Base-by-base conservation (phyloP, 2,797 vertebrate species). In the Anomalospiza imberbis region DNA sequence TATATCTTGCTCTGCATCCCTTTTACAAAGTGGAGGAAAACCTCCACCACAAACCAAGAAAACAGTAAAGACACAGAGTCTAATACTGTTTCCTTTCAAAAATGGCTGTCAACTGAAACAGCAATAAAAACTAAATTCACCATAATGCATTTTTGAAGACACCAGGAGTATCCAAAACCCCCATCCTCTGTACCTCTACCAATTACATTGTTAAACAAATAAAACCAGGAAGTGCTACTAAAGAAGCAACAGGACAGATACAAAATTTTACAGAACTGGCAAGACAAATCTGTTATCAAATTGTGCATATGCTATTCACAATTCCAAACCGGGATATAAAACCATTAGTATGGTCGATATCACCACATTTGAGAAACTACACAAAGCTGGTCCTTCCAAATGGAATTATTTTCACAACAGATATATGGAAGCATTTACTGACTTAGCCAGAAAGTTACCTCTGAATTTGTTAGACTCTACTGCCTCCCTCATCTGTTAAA, bases 241-340 rank as follows among this genome's bases (percentile, higher is more conserved):
- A 73, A 91, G 65, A 83, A 88, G 87, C 28, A 4, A 88, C 6
- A 80, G n/a, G 60, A 75, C 70, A 78, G 75, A 81, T 62, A 76
- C 3, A 47, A 63, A 47, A 74, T 44, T 63, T 74, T 67, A 84
- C 71, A 91, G 74, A 95, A 95, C 85, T 92, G 92, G 88, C 92
- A 94, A 96, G 81, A 89, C 81, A 94, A 92, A 94, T 87, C 85
- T 71, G 36, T n/a, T 60, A 63, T 7, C 45, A 78, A 87, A 75
- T 10, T 31, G n/a, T 60, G 42, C 73, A 85, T 60, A 44, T 4
- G 6, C 34, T 74, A 66, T 19, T 84, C 40, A n/a, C n/a, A 86
- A n/a, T 62, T 77, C 44, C 61, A 91, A 77, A 34, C 3, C 29
- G 48, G 21, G 25, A 71, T 18, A 71, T 47, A 87, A 67, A 95